A percentile compares a stretch with the other conserved stretches of the same genome.
phyloP scores from a whole-genome alignment of 2,113 vertebrate species.

The Lamprologus tigripictilis region DNA sequence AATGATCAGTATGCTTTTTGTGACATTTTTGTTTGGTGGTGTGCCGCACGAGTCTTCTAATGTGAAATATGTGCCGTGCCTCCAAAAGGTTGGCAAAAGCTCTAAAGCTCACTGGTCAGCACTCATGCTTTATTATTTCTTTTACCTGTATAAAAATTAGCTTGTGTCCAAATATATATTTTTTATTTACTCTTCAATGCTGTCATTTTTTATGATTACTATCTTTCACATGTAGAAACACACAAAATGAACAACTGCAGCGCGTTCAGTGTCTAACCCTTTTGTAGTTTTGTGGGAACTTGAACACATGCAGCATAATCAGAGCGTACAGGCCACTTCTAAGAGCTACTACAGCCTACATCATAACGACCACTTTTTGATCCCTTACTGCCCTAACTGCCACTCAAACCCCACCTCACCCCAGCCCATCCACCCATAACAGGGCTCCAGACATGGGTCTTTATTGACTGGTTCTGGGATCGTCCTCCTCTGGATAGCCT shows the following conservation, averaged over 20 bases:
- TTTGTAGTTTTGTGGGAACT: slow-evolving; percentile 46
- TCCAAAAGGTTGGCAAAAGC: not conserved
- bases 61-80: not conserved
- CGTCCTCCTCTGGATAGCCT: slow-evolving; percentile 38
- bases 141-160: not conserved
- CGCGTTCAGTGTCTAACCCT: not conserved
- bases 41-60: not conserved
- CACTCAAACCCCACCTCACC: not conserved
- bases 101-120: not conserved
- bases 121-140: not conserved
- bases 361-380: slow-evolving; percentile 28
- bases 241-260: not conserved
- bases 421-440: slow-evolving; percentile 6
- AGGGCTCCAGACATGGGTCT: slow-evolving; percentile 15
- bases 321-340: not conserved
- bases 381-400: slow-evolving; percentile 32
- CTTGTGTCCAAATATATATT: not conserved
- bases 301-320: slow-evolving; percentile 38
- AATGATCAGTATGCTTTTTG: not conserved
- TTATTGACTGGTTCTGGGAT: slow-evolving; percentile 55
- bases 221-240: not conserved
- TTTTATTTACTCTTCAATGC: not conserved
- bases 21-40: not conserved
- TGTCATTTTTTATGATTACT: not conserved
- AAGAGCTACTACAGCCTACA: slow-evolving; percentile 8